Conservation (phyloP, 2,797 vertebrate genomes). For the Onychomys leucogaster region DNA sequence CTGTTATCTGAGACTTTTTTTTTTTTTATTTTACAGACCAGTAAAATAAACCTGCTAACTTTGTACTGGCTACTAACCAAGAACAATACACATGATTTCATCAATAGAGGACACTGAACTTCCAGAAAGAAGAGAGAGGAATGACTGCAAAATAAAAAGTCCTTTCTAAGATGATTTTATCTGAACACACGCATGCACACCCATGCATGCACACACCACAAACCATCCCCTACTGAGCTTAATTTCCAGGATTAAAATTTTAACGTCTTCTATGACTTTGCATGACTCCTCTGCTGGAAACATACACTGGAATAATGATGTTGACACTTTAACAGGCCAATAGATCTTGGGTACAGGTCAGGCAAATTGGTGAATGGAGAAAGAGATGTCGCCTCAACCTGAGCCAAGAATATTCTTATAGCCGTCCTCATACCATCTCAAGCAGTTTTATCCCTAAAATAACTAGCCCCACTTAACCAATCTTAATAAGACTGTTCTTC, state of each 20-base stretch:
- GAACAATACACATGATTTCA: background rate
- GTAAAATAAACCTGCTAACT: background rate
- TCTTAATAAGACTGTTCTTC: background rate
- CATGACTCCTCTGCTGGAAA: background rate
- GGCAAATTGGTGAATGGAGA: background rate
- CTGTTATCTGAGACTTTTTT: background rate
- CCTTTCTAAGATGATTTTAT: background rate
- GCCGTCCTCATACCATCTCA: background rate
- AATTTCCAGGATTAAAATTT: background rate
- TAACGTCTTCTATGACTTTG: background rate
- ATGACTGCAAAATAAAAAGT: background rate
- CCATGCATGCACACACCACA: background rate
- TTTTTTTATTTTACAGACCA: background rate
- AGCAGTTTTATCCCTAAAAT: background rate
- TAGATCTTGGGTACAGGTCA: background rate
- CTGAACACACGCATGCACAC: background rate
- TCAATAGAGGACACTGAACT: background rate
- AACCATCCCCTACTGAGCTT: background rate
- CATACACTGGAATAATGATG: background rate
- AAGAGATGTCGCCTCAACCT: background rate
- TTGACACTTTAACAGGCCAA: background rate
- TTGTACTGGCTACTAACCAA: background rate
- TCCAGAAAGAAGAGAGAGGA: conserved; percentile 18
- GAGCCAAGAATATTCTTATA: background rate
- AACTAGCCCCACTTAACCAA: background rate